phyloP scores from a whole-genome alignment of 2,797 vertebrate species.

The Dermochelys coriacea region DNA sequence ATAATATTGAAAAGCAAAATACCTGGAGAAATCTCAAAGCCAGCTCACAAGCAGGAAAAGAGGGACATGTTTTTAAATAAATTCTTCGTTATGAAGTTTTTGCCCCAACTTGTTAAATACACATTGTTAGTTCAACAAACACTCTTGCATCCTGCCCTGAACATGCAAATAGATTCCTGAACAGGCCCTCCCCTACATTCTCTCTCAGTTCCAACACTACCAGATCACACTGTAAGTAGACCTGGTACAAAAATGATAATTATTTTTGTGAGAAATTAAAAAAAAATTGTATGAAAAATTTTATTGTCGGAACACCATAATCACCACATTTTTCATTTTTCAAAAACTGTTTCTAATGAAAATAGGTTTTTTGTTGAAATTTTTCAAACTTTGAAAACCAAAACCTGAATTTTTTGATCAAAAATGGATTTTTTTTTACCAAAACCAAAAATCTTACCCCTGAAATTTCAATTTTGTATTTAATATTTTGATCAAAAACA shows the following conservation, averaged over 20 bases:
- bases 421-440: not conserved
- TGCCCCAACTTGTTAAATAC: not conserved
- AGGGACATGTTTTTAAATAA: not conserved
- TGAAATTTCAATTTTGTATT: not conserved
- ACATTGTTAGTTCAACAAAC: not conserved
- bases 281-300: not conserved
- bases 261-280: not conserved
- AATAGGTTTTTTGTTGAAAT: not conserved
- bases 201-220: slow-evolving; percentile 2
- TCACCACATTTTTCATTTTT: not conserved
- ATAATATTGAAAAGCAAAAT: slow-evolving; percentile 1
- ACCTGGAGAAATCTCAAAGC: not conserved
- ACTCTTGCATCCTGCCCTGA: not conserved
- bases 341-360: slow-evolving; percentile 1
- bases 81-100: not conserved
- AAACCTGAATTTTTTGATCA: not conserved
- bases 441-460: not conserved
- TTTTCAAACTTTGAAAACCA: not conserved
- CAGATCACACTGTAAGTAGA: not conserved
- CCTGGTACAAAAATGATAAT: not conserved
- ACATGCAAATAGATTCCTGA: not conserved
- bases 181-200: not conserved
- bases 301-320: not conserved
- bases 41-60: not conserved
- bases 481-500: not conserved